A percentile compares a stretch with the other conserved stretches of the same genome.
Evolutionary conservation across 92 coral and sea anemone species (phyloP).

Genomic region (Virgularia gustaviana): DNA sequence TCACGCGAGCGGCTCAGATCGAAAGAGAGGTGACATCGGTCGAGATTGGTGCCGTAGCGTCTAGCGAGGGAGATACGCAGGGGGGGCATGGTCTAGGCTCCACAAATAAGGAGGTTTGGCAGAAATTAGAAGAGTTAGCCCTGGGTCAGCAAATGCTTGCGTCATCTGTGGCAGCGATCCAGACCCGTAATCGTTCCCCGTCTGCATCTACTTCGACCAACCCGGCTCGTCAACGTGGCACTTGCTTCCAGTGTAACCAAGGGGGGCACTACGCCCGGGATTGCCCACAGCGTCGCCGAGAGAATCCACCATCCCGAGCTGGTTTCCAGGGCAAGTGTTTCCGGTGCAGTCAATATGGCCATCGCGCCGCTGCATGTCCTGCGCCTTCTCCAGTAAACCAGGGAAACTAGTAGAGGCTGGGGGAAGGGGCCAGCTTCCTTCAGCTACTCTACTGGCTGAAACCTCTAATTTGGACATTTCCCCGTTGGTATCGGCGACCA

Average conservation of each 20-base stretch:
- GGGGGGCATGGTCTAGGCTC: neutral
- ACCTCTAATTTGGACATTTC: neutral
- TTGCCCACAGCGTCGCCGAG: conserved; percentile 1
- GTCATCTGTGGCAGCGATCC: neutral
- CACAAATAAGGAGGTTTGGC: neutral
- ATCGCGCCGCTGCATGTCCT: neutral
- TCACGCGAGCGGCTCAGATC: neutral
- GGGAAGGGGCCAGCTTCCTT: conserved; percentile 6
- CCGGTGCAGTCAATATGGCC: neutral
- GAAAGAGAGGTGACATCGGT: neutral
- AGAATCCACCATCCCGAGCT: neutral
- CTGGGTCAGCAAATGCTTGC: neutral
- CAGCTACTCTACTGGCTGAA: conserved; percentile 2
- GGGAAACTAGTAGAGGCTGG: conserved; percentile 1
- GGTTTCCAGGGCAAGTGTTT: conserved; percentile 5
- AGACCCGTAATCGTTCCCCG: neutral
- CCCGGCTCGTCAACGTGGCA: neutral
- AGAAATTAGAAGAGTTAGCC: conserved; percentile 1
- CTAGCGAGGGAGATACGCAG: neutral
- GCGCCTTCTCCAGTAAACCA: neutral
- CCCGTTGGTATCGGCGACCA: neutral
- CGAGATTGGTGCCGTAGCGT: neutral
- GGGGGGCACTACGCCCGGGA: neutral
- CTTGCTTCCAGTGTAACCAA: neutral
- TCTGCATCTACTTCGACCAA: neutral